Percentiles rank a stretch among this genome's conserved stretches.
Conservation (phyloP, 2,888 invertebrate species). For the Cataglyphis albicans region DNA sequence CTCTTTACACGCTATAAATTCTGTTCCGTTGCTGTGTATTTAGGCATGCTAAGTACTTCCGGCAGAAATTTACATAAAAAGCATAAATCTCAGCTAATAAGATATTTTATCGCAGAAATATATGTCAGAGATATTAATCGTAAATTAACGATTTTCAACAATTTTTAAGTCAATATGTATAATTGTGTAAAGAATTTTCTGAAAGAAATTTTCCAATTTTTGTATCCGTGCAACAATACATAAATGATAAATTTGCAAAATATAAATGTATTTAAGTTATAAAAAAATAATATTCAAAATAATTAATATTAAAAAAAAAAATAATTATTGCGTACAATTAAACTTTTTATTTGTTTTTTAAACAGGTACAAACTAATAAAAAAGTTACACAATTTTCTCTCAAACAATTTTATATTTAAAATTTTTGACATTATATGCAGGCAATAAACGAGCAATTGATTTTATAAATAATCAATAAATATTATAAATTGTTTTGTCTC, state of each 20-base stretch:
- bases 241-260: background rate
- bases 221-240: background rate
- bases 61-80: background rate
- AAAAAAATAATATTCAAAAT: background rate
- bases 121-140: background rate
- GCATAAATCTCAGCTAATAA: background rate
- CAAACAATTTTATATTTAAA: too few species aligned
- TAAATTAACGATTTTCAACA: background rate
- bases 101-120: background rate
- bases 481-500: background rate
- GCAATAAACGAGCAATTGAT: background rate
- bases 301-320: background rate
- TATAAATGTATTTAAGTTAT: background rate
- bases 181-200: background rate
- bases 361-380: background rate
- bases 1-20: constrained; percentile 16
- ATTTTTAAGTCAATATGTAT: background rate
- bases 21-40: constrained; percentile 8
- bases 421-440: background rate
- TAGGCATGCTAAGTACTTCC: background rate
- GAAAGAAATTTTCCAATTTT: background rate
- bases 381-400: too few species aligned
- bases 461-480: background rate
- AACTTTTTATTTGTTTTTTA: background rate
- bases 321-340: background rate